These are phyloP conservation scores for Melanostigma gelatinosum DNA, from an alignment of 2,113 vertebrate genomes.

Conservation along the genomic window DNA sequence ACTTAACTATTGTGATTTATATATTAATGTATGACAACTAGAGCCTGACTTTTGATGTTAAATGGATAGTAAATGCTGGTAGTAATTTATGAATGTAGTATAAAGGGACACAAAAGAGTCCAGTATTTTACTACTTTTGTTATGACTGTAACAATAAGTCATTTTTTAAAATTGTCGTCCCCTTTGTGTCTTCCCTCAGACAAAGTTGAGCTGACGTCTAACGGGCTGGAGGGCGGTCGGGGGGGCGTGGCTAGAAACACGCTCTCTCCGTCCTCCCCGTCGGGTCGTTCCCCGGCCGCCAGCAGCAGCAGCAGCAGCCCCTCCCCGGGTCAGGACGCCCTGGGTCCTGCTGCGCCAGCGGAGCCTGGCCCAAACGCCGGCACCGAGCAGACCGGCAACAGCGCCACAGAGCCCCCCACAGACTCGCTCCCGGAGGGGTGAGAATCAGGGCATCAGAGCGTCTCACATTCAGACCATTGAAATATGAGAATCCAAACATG, in stretches of 20 bases:
- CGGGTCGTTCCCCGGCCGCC: slow-evolving; percentile 43
- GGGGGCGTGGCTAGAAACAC: slow-evolving; percentile 59
- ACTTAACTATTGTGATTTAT: neutral
- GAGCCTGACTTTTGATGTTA: neutral
- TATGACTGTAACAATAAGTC: neutral
- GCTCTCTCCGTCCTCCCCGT: slow-evolving; percentile 65
- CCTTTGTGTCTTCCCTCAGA: slow-evolving; percentile 70
- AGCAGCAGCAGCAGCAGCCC: slow-evolving; percentile 29
- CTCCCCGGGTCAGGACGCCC: slow-evolving; percentile 61
- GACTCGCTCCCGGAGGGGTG: slow-evolving; percentile 92
- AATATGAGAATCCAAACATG: too few relatives aligned
- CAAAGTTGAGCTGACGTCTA: slow-evolving; percentile 81
- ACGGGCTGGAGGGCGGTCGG: slow-evolving; percentile 75
- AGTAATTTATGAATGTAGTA: neutral
- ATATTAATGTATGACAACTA: neutral
- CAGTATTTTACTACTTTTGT: neutral
- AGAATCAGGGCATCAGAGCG: slow-evolving; percentile 43
- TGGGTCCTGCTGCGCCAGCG: slow-evolving; percentile 7
- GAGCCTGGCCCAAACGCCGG: slow-evolving; percentile 62
- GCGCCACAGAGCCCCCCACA: slow-evolving; percentile 66
- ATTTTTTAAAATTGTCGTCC: neutral
- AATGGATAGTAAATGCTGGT: neutral
- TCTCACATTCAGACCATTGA: too few relatives aligned
- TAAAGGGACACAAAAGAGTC: too few relatives aligned
- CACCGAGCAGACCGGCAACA: slow-evolving; percentile 64